These are phyloP conservation scores for Bombylius major DNA, from an alignment of 2,888 invertebrate species.

Conservation along the genomic window DNA sequence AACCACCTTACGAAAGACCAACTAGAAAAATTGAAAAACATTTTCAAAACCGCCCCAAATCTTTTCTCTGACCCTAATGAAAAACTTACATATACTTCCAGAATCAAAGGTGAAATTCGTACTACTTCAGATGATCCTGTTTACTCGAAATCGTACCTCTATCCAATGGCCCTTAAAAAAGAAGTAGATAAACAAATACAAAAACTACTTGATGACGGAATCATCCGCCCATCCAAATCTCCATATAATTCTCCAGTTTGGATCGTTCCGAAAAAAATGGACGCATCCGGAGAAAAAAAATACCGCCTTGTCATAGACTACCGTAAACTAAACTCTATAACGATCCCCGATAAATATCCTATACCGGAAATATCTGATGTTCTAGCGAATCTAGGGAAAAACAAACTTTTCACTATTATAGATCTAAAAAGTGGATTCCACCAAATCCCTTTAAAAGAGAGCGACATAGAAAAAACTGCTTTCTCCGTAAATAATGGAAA, in stretches of 20 bases:
- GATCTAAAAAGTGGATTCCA: constrained; percentile 12
- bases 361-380: constrained; percentile 8
- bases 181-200: not conserved
- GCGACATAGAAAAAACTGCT: constrained; percentile 5
- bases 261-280: too few relatives aligned
- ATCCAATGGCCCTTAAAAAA: not conserved
- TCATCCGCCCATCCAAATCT: constrained; percentile 12
- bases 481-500: constrained; percentile 7
- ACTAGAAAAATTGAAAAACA: not conserved
- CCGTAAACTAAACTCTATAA: constrained; percentile 2
- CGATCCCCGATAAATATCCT: constrained; percentile 4
- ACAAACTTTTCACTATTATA: constrained; percentile 5
- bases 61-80: not conserved
- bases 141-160: not conserved
- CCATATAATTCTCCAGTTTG: constrained; percentile 12
- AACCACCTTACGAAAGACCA: not conserved
- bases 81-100: not conserved
- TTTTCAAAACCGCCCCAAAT: not conserved
- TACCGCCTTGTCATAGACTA: constrained; percentile 8
- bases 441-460: constrained; percentile 8
- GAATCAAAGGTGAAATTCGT: not conserved
- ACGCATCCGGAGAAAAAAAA: too few relatives aligned
- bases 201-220: not conserved
- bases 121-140: not conserved
- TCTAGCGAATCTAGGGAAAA: constrained; percentile 5